Evolutionary conservation across 2,113 vertebrate genomes (phyloP).

Genomic region (Sterrhoptilus dennistouni): DNA sequence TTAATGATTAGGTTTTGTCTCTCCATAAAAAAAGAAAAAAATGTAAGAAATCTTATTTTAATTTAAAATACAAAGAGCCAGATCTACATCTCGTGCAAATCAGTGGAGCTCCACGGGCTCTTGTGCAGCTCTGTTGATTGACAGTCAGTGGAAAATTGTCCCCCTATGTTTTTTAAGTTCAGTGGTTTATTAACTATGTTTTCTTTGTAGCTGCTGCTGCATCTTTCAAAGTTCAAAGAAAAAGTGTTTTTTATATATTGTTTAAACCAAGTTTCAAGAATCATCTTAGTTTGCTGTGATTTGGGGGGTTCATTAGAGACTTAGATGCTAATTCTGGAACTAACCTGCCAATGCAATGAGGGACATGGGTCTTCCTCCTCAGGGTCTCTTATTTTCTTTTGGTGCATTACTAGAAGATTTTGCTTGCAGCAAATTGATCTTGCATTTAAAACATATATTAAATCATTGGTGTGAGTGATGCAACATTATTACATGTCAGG

Average conservation of each 20-base stretch:
- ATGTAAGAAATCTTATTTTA: not conserved
- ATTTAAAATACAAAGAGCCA: not conserved
- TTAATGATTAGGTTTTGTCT: not conserved
- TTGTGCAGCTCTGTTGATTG: not conserved
- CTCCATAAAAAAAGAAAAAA: not conserved
- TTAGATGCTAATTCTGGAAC: not conserved
- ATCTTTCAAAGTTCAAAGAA: not conserved
- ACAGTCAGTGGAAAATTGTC: not conserved
- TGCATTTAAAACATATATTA: constrained; percentile 44
- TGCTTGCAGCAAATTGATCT: constrained; percentile 28
- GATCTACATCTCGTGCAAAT: not conserved
- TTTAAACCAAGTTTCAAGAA: not conserved
- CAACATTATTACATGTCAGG: constrained; percentile 53
- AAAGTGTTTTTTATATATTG: not conserved
- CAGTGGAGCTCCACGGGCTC: accelerated
- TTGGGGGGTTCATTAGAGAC: not conserved
- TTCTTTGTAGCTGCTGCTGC: not conserved
- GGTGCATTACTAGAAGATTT: not conserved
- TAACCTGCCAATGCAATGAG: not conserved
- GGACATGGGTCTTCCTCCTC: not conserved
- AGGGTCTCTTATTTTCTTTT: not conserved
- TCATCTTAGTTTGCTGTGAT: not conserved
- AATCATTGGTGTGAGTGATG: constrained; percentile 43
- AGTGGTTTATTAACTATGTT: not conserved
- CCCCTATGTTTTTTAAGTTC: not conserved